A percentile compares a stretch with the other conserved stretches of the same genome.
Evolutionary conservation across 2,888 invertebrate species (phyloP).

Genomic region (Lasioglossum villosulum): DNA sequence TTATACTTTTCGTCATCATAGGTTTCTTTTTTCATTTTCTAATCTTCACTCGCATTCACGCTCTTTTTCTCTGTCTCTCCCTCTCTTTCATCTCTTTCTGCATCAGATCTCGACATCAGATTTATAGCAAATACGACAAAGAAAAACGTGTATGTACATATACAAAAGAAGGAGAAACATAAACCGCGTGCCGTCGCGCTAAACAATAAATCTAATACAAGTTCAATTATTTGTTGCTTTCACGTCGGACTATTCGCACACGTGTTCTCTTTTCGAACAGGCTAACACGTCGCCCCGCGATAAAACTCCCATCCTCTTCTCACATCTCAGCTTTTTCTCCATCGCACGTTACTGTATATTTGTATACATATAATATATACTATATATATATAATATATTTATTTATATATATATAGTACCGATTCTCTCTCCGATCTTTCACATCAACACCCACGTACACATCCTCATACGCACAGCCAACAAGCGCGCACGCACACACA

Average conservation of each 20-base stretch:
- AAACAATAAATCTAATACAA: conserved; percentile 62
- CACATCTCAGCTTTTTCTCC: conserved; percentile 17
- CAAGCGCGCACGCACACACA: not conserved
- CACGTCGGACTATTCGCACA: conserved; percentile 34
- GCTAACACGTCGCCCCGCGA: conserved; percentile 27
- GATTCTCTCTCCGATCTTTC: conserved; percentile 5
- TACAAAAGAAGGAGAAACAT: conserved; percentile 73
- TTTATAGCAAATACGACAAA: conserved; percentile 45
- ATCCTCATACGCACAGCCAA: conserved; percentile 27
- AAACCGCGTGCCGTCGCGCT: conserved; percentile 78
- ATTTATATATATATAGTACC: conserved; percentile 22
- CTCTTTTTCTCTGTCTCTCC: conserved; percentile 35
- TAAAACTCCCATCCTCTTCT: conserved; percentile 37
- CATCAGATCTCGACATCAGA: conserved; percentile 29
- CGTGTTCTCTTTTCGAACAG: conserved; percentile 25
- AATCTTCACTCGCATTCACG: conserved; percentile 21
- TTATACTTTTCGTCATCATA: conserved; percentile 67
- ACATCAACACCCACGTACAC: not conserved
- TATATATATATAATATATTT: conserved; percentile 31
- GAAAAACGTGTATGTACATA: conserved; percentile 47
- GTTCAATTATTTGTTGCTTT: conserved; percentile 28
- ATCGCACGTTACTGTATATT: conserved; percentile 35
- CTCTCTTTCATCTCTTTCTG: conserved; percentile 20
- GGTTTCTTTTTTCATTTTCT: conserved; percentile 54
- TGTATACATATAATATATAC: conserved; percentile 35